Percentiles rank a stretch among this genome's conserved stretches.
Conservation (phyloP, 2,113 vertebrate species). For the Chaenogobius annularis region DNA sequence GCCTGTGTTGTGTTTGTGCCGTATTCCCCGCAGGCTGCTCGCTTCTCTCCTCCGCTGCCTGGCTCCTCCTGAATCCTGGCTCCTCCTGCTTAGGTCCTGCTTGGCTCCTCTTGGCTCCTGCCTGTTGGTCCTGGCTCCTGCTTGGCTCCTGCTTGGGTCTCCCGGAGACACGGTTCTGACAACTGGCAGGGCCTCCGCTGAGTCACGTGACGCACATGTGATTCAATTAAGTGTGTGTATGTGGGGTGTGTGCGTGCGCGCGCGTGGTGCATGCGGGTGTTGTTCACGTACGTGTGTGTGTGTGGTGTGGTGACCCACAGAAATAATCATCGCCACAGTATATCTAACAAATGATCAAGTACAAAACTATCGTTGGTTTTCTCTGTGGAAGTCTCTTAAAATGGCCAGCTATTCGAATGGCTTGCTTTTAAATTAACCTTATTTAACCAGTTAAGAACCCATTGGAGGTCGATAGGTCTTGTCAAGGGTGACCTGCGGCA, state of each 20-base stretch:
- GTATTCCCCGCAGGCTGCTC: slow-evolving; percentile 39
- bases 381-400: no score
- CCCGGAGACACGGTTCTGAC: neutral
- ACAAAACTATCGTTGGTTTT: neutral
- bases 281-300: no score
- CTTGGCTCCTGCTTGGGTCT: slow-evolving; percentile 5
- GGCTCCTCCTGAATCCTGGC: neutral
- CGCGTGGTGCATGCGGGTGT: no score
- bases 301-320: neutral
- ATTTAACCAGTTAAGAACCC: no score
- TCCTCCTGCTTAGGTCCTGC: neutral
- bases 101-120: slow-evolving; percentile 1
- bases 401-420: no score
- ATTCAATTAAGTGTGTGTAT: slow-evolving; percentile 18
- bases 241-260: no score
- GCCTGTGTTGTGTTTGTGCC: slow-evolving; percentile 35
- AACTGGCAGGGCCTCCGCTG: slow-evolving; percentile 68
- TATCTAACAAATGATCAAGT: neutral
- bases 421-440: no score
- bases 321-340: neutral
- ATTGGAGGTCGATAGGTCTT: no score
- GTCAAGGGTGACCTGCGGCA: no score
- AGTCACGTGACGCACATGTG: slow-evolving; percentile 80
- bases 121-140: no score
- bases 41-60: slow-evolving; percentile 5